These are phyloP conservation scores for Odontocolon sp. DNA, from an alignment of 2,888 invertebrate genomes.

Conservation along the genomic window DNA sequence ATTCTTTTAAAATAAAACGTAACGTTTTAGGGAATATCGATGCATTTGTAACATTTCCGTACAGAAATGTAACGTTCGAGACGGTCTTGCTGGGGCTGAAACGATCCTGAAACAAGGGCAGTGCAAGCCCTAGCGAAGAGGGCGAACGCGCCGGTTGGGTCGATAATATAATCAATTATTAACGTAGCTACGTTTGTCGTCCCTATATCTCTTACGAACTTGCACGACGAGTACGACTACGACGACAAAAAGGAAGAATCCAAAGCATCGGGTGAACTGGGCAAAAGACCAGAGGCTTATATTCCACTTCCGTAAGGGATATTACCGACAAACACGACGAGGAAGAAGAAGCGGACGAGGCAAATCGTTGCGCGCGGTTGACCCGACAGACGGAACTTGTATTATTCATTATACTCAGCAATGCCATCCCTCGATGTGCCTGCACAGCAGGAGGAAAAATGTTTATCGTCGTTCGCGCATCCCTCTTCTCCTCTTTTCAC, in stretches of 20 bases:
- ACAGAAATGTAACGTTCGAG: background rate
- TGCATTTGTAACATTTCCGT: background rate
- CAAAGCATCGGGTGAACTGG: background rate
- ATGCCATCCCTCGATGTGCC: slow-evolving; percentile 9
- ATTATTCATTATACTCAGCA: slow-evolving; percentile 46
- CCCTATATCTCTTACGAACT: background rate
- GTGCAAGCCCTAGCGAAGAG: slow-evolving; percentile 23
- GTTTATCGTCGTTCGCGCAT: background rate
- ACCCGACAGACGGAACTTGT: slow-evolving; percentile 37
- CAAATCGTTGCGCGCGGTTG: slow-evolving; percentile 8
- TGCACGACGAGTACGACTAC: background rate
- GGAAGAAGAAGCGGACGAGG: background rate
- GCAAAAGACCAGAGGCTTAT: too few relatives aligned
- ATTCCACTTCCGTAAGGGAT: background rate
- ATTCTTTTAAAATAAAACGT: too few relatives aligned
- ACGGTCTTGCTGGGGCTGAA: background rate
- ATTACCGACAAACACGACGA: background rate
- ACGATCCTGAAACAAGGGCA: slow-evolving; percentile 29
- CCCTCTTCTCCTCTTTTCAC: background rate
- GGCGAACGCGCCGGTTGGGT: slow-evolving; percentile 49
- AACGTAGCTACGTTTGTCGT: slow-evolving; percentile 54
- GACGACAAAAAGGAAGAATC: background rate
- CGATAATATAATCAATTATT: slow-evolving; percentile 68
- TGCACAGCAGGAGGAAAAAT: slow-evolving; percentile 8
- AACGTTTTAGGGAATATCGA: background rate